Conservation (phyloP, 2,797 vertebrate genomes). For the Cuniculus paca region DNA sequence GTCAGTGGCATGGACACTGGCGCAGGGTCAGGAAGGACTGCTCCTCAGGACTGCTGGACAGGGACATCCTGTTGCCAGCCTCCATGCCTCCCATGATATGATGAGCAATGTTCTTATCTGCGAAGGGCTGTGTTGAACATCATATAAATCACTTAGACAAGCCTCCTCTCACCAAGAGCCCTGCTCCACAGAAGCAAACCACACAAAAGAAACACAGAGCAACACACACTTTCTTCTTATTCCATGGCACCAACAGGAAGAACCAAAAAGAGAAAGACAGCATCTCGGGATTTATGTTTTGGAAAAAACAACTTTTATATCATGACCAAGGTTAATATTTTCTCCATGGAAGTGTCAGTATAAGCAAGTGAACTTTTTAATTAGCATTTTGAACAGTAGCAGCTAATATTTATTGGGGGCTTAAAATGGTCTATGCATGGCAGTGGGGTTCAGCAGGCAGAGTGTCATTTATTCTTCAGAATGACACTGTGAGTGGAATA, state of each 20-base stretch:
- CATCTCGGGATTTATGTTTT: neutral
- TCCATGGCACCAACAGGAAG: neutral
- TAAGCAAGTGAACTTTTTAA: neutral
- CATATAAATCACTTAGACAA: neutral
- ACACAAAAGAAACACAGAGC: neutral
- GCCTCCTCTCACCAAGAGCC: neutral
- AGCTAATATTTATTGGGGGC: neutral
- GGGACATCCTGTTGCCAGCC: accelerated
- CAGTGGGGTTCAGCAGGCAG: neutral
- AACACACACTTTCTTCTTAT: neutral
- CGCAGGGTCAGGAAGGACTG: too few species aligned
- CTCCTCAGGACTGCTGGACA: neutral
- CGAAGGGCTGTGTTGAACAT: neutral
- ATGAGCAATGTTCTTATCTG: neutral
- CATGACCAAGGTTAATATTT: neutral
- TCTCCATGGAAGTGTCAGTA: neutral
- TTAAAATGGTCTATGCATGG: neutral
- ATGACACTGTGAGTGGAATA: neutral
- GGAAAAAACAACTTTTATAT: neutral
- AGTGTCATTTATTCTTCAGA: neutral
- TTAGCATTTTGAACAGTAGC: neutral
- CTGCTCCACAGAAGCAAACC: neutral
- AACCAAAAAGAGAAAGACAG: neutral
- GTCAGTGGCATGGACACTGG: neutral
- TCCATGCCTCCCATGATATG: neutral